These are phyloP conservation scores for Lacerta viridis DNA, from an alignment of 2,797 vertebrate species.

Conservation along the genomic window DNA sequence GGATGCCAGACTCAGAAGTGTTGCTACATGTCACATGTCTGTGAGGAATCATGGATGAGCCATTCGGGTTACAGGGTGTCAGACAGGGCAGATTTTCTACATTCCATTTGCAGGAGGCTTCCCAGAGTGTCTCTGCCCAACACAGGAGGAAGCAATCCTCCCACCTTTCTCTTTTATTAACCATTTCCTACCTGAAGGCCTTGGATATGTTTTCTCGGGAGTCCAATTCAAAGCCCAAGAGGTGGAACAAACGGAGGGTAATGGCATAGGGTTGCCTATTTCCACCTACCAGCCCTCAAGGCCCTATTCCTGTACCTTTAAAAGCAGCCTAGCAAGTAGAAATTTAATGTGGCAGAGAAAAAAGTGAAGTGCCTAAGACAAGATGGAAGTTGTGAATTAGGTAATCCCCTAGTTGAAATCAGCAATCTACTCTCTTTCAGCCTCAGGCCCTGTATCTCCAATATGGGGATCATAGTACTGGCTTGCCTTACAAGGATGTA, in stretches of 20 bases:
- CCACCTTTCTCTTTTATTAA: slow-evolving; percentile 40
- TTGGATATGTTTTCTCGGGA: accelerated
- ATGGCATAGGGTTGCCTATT: background rate
- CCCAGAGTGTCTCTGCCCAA: slow-evolving; percentile 13
- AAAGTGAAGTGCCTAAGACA: background rate
- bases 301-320: background rate
- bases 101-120: slow-evolving; percentile 56
- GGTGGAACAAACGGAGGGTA: background rate
- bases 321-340: background rate
- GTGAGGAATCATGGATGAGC: slow-evolving; percentile 26
- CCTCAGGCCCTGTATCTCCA: background rate
- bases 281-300: background rate
- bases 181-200: slow-evolving; percentile 2
- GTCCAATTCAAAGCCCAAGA: background rate
- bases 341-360: background rate
- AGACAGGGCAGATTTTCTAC: slow-evolving; percentile 49
- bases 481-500: background rate
- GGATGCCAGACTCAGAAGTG: background rate
- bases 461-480: background rate
- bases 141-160: slow-evolving; percentile 7
- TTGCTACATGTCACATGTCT: background rate
- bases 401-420: background rate
- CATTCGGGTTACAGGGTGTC: slow-evolving; percentile 29
- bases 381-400: background rate
- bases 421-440: background rate